A percentile compares a stretch with the other conserved stretches of the same genome.
phyloP scores from a whole-genome alignment of 2,113 vertebrate species.

The Protobothrops mucrosquamatus region DNA sequence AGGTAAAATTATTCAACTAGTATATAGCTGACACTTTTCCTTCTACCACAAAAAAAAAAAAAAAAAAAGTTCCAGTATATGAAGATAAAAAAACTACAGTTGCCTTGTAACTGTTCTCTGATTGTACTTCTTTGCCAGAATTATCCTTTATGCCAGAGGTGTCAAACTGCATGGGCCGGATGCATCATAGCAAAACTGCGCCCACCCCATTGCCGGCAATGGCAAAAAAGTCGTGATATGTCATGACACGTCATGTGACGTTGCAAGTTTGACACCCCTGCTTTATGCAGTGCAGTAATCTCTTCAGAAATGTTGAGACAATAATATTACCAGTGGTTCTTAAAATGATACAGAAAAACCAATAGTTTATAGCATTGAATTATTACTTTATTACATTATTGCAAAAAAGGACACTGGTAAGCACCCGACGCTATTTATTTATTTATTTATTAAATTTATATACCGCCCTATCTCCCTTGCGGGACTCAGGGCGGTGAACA shows the following conservation, averaged over 20 bases:
- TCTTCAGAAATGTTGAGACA: background rate
- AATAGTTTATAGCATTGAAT: background rate
- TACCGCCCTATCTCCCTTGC: too few relatives aligned
- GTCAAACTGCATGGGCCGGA: too few relatives aligned
- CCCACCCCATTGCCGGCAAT: too few relatives aligned
- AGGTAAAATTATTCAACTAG: constrained; percentile 71
- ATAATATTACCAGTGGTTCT: background rate
- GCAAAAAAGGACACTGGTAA: background rate
- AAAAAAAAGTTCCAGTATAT: background rate
- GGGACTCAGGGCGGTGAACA: too few relatives aligned
- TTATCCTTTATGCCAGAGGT: background rate
- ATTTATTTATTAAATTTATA: too few relatives aligned
- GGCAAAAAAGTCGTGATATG: too few relatives aligned
- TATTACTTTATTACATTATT: background rate
- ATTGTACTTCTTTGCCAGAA: background rate
- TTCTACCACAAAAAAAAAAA: background rate
- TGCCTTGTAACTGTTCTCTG: background rate
- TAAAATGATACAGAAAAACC: background rate
- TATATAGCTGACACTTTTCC: background rate
- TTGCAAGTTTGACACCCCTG: too few relatives aligned
- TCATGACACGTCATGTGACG: too few relatives aligned
- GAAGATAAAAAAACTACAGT: background rate
- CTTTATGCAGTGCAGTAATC: background rate
- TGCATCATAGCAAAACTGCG: too few relatives aligned
- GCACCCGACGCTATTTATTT: background rate